Conservation (phyloP, 1,140 invertebrate genomes). For the Neotoxoptera formosana region DNA sequence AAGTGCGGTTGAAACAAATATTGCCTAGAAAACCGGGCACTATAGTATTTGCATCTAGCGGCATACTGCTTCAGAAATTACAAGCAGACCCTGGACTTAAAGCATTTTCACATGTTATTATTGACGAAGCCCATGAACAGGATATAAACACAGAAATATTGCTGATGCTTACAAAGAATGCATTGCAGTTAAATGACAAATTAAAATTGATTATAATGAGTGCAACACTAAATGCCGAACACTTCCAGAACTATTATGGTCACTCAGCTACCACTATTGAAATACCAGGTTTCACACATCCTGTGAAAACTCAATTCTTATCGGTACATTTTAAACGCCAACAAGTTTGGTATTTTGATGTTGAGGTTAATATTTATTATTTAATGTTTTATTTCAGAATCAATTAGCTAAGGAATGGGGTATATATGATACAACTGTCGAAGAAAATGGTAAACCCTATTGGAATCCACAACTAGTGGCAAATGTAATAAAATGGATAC, state of each 20-base stretch:
- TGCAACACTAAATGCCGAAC: conserved; percentile 84
- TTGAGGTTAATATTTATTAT: neutral
- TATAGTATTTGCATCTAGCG: conserved; percentile 86
- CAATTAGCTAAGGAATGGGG: neutral
- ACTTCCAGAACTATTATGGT: conserved; percentile 78
- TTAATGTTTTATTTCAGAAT: neutral
- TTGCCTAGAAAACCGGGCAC: conserved; percentile 69
- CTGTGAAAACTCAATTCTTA: conserved; percentile 72
- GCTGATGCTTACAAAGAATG: conserved; percentile 80
- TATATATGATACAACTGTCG: conserved; percentile 14
- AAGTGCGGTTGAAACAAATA: conserved; percentile 75
- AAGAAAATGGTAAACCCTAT: conserved; percentile 39
- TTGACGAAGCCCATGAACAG: conserved; percentile 87
- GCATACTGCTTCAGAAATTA: conserved; percentile 75
- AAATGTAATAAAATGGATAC: conserved; percentile 54
- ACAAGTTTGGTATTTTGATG: neutral
- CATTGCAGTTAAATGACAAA: conserved; percentile 76
- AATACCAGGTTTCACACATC: conserved; percentile 88
- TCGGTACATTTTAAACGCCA: neutral
- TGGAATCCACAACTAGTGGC: conserved; percentile 34
- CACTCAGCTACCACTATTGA: conserved; percentile 76
- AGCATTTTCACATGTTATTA: conserved; percentile 74
- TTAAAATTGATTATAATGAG: conserved; percentile 91
- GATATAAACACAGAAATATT: conserved; percentile 80
- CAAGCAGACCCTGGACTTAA: conserved; percentile 74